Conservation (phyloP, 2,888 invertebrate genomes). For the Epistrophe eligans region DNA sequence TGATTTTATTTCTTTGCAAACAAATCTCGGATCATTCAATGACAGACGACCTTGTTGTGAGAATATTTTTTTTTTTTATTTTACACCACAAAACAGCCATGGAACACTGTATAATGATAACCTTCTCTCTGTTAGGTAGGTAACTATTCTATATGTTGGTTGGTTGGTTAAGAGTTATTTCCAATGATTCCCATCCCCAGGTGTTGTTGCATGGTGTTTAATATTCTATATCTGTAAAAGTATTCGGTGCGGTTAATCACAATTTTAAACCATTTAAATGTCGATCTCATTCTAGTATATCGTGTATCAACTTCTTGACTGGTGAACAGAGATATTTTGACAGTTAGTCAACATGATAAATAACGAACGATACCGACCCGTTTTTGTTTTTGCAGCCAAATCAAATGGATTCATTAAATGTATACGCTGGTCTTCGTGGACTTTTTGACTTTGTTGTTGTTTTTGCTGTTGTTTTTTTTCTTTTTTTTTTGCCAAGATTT, state of each 20-base stretch:
- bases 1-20: constrained; percentile 10
- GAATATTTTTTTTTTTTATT: constrained; percentile 46
- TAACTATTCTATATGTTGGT: background rate
- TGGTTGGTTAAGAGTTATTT: constrained; percentile 3
- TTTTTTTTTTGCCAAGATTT: too few relatives aligned
- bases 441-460: background rate
- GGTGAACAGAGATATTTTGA: constrained; percentile 42
- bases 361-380: constrained; percentile 22
- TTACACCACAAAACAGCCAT: constrained; percentile 48
- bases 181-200: constrained; percentile 7
- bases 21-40: constrained; percentile 21
- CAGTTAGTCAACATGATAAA: constrained; percentile 48
- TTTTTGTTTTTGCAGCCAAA: constrained; percentile 18
- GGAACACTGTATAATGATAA: constrained; percentile 13
- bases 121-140: constrained; percentile 26
- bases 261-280: constrained; percentile 25
- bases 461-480: too few relatives aligned
- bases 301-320: constrained; percentile 34
- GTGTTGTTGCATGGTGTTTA: constrained; percentile 16
- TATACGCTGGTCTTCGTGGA: constrained; percentile 3
- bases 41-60: constrained; percentile 45
- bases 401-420: background rate
- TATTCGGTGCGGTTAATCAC: constrained; percentile 51
- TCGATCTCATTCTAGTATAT: constrained; percentile 28
- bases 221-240: constrained; percentile 27